Conservation (phyloP, 2,888 invertebrate genomes). For the Drosophila ustulata region DNA sequence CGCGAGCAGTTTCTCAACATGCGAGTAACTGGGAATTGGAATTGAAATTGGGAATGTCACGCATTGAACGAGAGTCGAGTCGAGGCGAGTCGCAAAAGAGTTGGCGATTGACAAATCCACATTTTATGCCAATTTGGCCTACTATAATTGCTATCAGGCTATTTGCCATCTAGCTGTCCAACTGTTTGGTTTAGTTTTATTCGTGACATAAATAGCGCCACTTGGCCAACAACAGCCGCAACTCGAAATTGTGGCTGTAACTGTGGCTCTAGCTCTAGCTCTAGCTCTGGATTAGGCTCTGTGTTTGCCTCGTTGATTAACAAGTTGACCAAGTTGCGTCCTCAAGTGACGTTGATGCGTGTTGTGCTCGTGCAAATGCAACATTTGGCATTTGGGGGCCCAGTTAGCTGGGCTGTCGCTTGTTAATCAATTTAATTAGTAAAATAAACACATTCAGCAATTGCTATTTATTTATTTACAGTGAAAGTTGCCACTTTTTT, state of each 20-base stretch:
- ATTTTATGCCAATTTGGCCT: slow-evolving; percentile 50
- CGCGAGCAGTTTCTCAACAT: slow-evolving; percentile 51
- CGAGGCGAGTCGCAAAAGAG: not conserved
- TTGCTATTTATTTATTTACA: slow-evolving; percentile 51
- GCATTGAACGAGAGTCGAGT: slow-evolving; percentile 34
- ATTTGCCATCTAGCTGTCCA: slow-evolving; percentile 19
- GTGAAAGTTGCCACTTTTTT: slow-evolving; percentile 58
- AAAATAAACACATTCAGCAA: slow-evolving; percentile 55
- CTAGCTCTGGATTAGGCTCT: not conserved
- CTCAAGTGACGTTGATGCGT: slow-evolving; percentile 44
- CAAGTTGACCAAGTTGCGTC: slow-evolving; percentile 45
- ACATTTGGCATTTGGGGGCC: slow-evolving; percentile 37
- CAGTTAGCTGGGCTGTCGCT: slow-evolving; percentile 19
- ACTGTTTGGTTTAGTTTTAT: slow-evolving; percentile 28
- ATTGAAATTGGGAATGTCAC: slow-evolving; percentile 41
- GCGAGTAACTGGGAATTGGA: slow-evolving; percentile 16
- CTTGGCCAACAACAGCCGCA: slow-evolving; percentile 40
- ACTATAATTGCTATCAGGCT: slow-evolving; percentile 46
- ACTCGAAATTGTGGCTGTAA: slow-evolving; percentile 25
- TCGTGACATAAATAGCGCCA: slow-evolving; percentile 55
- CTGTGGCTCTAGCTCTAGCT: not conserved
- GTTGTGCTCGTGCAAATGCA: slow-evolving; percentile 30
- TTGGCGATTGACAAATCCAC: slow-evolving; percentile 57
- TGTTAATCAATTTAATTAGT: slow-evolving; percentile 71
- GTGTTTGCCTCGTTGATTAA: slow-evolving; percentile 47